These are phyloP conservation scores for Virgularia gustaviana DNA, from an alignment of 92 coral and sea anemone genomes.

Conservation along the genomic window DNA sequence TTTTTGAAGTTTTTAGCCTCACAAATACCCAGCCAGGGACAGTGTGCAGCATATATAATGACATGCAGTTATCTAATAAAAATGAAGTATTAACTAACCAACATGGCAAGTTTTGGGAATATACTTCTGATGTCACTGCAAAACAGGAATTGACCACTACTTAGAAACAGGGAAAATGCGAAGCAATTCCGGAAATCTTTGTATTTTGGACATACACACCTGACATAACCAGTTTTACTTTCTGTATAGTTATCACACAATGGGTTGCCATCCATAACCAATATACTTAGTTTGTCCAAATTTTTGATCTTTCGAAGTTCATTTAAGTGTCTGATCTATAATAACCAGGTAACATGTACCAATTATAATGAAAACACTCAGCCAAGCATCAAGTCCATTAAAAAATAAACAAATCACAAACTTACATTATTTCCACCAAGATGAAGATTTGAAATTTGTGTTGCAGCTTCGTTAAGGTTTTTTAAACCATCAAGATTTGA, in stretches of 20 bases:
- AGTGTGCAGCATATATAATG: too few species aligned
- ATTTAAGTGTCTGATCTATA: conserved; percentile 67
- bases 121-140: conserved; percentile 85
- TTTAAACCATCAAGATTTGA: conserved; percentile 68
- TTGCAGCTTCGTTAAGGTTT: conserved; percentile 73
- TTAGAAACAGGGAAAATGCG: too few species aligned
- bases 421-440: conserved; percentile 60
- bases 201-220: conserved; percentile 34
- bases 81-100: conserved; percentile 77
- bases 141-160: too few species aligned
- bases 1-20: too few species aligned
- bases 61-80: too few species aligned
- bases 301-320: conserved; percentile 84
- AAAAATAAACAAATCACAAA: not conserved
- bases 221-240: conserved; percentile 65
- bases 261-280: conserved; percentile 79
- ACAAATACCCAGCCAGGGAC: too few species aligned
- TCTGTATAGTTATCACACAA: conserved; percentile 71
- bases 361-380: too few species aligned
- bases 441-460: conserved; percentile 63
- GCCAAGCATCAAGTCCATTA: too few species aligned
- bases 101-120: conserved; percentile 71
- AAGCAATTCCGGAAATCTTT: too few species aligned
- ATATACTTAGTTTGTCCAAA: conserved; percentile 59
- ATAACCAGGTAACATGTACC: too few species aligned